Conservation (phyloP, 2,888 invertebrate species). For the Nomada ferruginata region DNA sequence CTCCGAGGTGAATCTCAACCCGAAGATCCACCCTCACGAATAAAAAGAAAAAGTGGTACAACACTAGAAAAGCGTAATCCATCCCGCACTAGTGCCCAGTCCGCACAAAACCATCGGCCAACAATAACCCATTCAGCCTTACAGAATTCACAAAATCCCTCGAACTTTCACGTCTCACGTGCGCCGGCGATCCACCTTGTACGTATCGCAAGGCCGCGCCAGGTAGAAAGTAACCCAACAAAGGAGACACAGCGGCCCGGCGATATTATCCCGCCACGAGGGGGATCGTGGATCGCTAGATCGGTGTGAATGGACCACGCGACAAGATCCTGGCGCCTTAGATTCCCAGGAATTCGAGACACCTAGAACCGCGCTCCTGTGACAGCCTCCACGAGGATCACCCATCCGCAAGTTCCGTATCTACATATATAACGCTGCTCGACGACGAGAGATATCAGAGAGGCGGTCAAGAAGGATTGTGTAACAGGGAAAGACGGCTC, state of each 20-base stretch:
- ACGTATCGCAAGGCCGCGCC: conserved; percentile 1
- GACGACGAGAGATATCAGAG: not conserved
- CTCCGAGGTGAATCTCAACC: too few species aligned
- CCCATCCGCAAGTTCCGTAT: conserved; percentile 5
- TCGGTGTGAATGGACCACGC: conserved; percentile 10
- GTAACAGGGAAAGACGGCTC: conserved; percentile 50
- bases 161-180: conserved; percentile 11
- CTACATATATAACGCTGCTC: not conserved
- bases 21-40: too few species aligned
- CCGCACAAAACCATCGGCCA: conserved; percentile 8
- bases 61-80: too few species aligned
- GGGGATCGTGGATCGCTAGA: conserved; percentile 1
- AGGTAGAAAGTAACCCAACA: conserved; percentile 16
- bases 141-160: conserved; percentile 7
- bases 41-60: too few species aligned
- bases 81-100: too few species aligned
- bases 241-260: not conserved
- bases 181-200: not conserved
- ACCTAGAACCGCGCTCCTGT: conserved; percentile 6
- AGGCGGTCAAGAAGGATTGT: conserved; percentile 46
- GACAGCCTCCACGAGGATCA: conserved; percentile 22
- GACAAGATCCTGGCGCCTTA: not conserved
- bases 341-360: conserved; percentile 55
- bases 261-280: not conserved
- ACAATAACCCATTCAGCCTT: conserved; percentile 19